Base-by-base conservation (phyloP, 2,113 vertebrate species). In the Stercorarius parasiticus region DNA sequence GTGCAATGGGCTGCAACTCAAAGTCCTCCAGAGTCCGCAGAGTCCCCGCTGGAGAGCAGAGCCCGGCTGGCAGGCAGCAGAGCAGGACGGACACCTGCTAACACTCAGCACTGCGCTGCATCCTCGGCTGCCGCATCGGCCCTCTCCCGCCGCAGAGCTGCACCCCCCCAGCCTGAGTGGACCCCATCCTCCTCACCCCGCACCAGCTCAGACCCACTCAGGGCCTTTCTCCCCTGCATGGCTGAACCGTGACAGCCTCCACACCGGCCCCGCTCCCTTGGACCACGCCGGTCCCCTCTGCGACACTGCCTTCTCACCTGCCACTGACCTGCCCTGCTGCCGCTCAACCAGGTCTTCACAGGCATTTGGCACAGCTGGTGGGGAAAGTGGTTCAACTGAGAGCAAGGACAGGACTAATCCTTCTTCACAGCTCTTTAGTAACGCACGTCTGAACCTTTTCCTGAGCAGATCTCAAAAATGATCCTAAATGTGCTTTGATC, bases 371-470 rank as follows among this genome's bases (percentile, higher is more conserved):
- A 90, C 93, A 91, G 93, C 91, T 69, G 86, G 52, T 47, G 70
- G 73, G 92, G 81, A 91, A 85, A 76, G 81, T 13, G 85, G 32
- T 69, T 94, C 81, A 59, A 64, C 90, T 40, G 66, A 2, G 8
- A 83, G 93, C 91, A 86, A 91, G 86, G 94, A 95, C 50, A 64
- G 95, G 77, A 47, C 86, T 95, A 94, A 97, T 86, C 93, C 93
- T 84, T 92, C 78, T 49, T 79, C 95, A 56, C 81, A 87, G 85
- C 93, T 62, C 82, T 94, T 96, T 77, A 96, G 91, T 80, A 96
- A 91, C 15, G 40, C 96, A 82, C 58, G 26, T 61, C 94, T 84
- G 91, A 92, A 84, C 86, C 83, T 92, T 66, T 81, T 92, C 80
- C 95, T 70, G 42, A 86, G 93, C 95, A 95, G 82, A 77, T 49